A percentile compares a stretch with the other conserved stretches of the same genome.
These are phyloP conservation scores for Melinaea menophilus DNA, from an alignment of 2,888 invertebrate species.

Conservation along the genomic window DNA sequence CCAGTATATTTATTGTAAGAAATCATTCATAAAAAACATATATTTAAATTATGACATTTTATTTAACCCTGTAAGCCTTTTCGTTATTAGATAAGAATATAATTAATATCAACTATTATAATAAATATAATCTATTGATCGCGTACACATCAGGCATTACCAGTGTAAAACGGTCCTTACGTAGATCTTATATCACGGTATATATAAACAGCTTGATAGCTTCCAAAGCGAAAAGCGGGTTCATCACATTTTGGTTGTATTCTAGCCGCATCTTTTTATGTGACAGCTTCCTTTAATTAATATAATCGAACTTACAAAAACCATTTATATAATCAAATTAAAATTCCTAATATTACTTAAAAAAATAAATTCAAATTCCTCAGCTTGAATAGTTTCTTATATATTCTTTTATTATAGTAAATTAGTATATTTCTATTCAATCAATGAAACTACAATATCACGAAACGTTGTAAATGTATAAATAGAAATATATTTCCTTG, in stretches of 20 bases:
- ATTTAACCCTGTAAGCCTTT: conserved; percentile 28
- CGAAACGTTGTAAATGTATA: too few species aligned
- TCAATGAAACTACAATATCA: too few species aligned
- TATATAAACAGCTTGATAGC: conserved; percentile 16
- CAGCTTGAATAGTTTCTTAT: too few species aligned
- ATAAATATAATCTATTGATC: conserved; percentile 48
- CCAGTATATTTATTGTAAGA: neutral
- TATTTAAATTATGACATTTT: neutral
- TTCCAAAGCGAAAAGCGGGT: conserved; percentile 31
- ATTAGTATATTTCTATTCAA: too few species aligned
- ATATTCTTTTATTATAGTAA: too few species aligned
- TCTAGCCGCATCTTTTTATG: conserved; percentile 68
- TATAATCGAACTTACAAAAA: conserved; percentile 44
- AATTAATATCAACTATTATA: conserved; percentile 24
- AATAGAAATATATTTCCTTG: too few species aligned
- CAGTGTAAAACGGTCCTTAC: conserved; percentile 16
- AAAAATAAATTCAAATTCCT: conserved; percentile 47
- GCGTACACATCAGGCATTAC: conserved; percentile 38
- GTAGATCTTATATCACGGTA: neutral
- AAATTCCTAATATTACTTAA: conserved; percentile 40
- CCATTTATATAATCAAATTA: conserved; percentile 39
- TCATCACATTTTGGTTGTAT: conserved; percentile 55
- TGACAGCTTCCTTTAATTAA: conserved; percentile 73
- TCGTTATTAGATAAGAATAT: neutral
- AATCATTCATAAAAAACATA: neutral